These are phyloP conservation scores for Ophraella communa DNA, from an alignment of 2,888 invertebrate genomes.

Conservation along the genomic window DNA sequence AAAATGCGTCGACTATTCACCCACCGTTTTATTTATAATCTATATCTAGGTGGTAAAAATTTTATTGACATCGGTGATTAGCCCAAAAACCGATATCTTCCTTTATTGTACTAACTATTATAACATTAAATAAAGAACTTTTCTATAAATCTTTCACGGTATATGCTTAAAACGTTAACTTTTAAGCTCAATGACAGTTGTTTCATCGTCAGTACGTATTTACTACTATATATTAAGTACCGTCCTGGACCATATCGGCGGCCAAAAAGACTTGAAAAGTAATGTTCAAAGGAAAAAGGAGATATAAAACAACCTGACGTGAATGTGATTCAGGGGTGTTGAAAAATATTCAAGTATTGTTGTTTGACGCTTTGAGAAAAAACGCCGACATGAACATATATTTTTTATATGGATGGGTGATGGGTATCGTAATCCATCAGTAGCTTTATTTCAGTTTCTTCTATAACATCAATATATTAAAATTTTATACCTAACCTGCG, in stretches of 20 bases:
- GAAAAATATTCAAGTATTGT: constrained; percentile 32
- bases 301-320: constrained; percentile 33
- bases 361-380: constrained; percentile 27
- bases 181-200: too few relatives aligned
- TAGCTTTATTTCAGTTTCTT: not conserved
- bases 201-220: too few relatives aligned
- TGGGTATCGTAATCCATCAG: not conserved
- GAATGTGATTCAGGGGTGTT: constrained; percentile 35
- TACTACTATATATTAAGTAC: not conserved
- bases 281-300: constrained; percentile 19
- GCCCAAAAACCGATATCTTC: too few relatives aligned
- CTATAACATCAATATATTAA: not conserved
- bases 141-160: too few relatives aligned
- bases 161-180: too few relatives aligned
- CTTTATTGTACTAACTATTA: too few relatives aligned
- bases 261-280: not conserved
- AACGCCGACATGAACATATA: constrained; percentile 23
- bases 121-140: too few relatives aligned
- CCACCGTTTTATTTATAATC: too few relatives aligned
- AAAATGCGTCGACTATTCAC: too few relatives aligned
- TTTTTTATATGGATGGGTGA: not conserved
- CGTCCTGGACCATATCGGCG: not conserved
- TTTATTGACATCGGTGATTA: too few relatives aligned
- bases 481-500: not conserved
- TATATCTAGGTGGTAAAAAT: too few relatives aligned